These are phyloP conservation scores for Emmelina monodactyla DNA, from an alignment of 2,888 invertebrate species.

Conservation along the genomic window DNA sequence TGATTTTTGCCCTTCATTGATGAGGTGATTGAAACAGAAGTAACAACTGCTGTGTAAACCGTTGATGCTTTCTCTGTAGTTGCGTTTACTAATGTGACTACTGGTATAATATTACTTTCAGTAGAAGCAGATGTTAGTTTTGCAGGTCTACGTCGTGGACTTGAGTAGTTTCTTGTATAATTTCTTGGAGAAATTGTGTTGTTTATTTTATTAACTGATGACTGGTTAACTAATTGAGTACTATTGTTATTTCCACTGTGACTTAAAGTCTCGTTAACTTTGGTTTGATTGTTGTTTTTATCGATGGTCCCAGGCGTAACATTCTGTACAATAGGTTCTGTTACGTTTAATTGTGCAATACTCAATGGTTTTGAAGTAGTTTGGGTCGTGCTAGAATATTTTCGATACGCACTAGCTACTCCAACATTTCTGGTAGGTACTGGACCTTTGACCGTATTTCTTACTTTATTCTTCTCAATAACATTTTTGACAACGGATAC, in stretches of 20 bases:
- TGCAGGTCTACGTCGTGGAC: slow-evolving; percentile 39
- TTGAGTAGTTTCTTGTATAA: slow-evolving; percentile 43
- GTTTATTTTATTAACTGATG: slow-evolving; percentile 23
- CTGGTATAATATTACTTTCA: slow-evolving; percentile 27
- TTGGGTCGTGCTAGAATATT: slow-evolving; percentile 36
- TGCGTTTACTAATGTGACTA: slow-evolving; percentile 26
- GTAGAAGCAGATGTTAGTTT: slow-evolving; percentile 34
- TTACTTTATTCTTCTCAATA: slow-evolving; percentile 60
- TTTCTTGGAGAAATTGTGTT: slow-evolving; percentile 32
- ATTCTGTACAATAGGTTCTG: slow-evolving; percentile 32
- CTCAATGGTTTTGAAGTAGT: slow-evolving; percentile 33
- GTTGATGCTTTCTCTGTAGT: slow-evolving; percentile 55
- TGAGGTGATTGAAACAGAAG: slow-evolving; percentile 60
- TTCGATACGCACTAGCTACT: slow-evolving; percentile 55
- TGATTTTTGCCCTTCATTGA: slow-evolving; percentile 57
- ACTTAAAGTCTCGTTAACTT: slow-evolving; percentile 19
- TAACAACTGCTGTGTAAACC: slow-evolving; percentile 60
- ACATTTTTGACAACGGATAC: slow-evolving; percentile 66
- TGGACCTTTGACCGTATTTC: slow-evolving; percentile 57
- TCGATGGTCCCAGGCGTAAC: slow-evolving; percentile 26
- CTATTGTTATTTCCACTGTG: background rate
- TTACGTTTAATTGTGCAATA: slow-evolving; percentile 34
- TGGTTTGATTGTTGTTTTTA: slow-evolving; percentile 24
- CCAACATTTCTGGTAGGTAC: slow-evolving; percentile 55
- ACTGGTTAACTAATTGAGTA: background rate